phyloP scores from a whole-genome alignment of 2,113 vertebrate species.

The Xiphophorus couchianus region DNA sequence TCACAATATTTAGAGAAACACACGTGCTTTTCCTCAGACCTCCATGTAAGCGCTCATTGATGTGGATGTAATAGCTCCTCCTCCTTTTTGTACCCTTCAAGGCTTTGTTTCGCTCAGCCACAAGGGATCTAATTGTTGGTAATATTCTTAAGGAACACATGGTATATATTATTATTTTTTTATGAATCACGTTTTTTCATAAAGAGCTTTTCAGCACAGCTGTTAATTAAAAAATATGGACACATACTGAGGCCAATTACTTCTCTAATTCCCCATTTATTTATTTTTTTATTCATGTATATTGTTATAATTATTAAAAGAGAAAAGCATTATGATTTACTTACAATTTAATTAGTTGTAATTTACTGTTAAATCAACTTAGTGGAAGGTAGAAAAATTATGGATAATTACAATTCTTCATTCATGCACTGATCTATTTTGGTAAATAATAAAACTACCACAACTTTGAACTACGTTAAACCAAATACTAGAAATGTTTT shows the following conservation, averaged over 20 bases:
- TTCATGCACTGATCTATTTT: slow-evolving; percentile 45
- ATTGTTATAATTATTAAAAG: not conserved
- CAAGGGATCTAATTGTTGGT: slow-evolving; percentile 66
- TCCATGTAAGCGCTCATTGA: slow-evolving; percentile 33
- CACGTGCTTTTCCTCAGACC: slow-evolving; percentile 20
- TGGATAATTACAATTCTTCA: slow-evolving; percentile 42
- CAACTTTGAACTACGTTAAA: not conserved
- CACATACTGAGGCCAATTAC: slow-evolving; percentile 37
- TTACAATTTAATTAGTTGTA: slow-evolving; percentile 43
- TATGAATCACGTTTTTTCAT: slow-evolving; percentile 69
- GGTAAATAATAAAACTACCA: not conserved
- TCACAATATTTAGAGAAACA: slow-evolving; percentile 56
- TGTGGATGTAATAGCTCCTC: slow-evolving; percentile 6
- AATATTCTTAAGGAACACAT: slow-evolving; percentile 78
- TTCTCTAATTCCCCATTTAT: slow-evolving; percentile 12
- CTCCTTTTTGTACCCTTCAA: slow-evolving; percentile 55
- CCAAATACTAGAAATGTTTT: not conserved
- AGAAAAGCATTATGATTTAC: not conserved
- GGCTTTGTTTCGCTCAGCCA: slow-evolving; percentile 53
- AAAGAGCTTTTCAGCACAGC: slow-evolving; percentile 73
- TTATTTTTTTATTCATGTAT: slow-evolving; percentile 18
- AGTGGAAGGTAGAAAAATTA: slow-evolving; percentile 26
- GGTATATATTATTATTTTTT: slow-evolving; percentile 74
- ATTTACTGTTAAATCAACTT: slow-evolving; percentile 42
- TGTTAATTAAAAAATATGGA: slow-evolving; percentile 79